A percentile compares a stretch with the other conserved stretches of the same genome.
phyloP scores from a whole-genome alignment of 2,797 vertebrate species.

The Leptodactylus fallax region DNA sequence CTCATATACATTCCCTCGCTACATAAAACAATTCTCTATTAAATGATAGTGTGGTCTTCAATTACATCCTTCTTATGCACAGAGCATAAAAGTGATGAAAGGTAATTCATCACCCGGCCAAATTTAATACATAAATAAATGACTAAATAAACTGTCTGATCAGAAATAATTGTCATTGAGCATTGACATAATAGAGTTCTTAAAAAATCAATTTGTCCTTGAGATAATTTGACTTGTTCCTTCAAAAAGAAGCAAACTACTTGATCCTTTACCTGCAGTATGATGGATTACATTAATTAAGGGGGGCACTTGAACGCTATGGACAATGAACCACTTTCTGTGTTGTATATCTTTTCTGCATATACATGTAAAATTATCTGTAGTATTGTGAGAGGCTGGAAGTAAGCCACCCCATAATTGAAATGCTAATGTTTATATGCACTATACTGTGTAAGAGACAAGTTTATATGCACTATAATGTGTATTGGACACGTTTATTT shows the following conservation, averaged over 20 bases:
- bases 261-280: constrained; percentile 18
- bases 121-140: constrained; percentile 23
- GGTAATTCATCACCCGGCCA: constrained; percentile 17
- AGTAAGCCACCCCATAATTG: not conserved
- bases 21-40: not conserved
- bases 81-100: not conserved
- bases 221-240: constrained; percentile 14
- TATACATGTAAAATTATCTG: not conserved
- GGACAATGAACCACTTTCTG: not conserved
- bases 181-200: constrained; percentile 24
- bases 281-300: constrained; percentile 16
- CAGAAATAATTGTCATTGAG: constrained; percentile 30
- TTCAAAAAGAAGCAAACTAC: constrained; percentile 6
- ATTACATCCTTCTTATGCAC: not conserved
- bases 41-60: not conserved
- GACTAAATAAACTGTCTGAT: constrained; percentile 24
- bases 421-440: not conserved
- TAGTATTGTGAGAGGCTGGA: not conserved
- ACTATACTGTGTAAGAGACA: too few relatives aligned
- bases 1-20: not conserved
- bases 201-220: constrained; percentile 29
- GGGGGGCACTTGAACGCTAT: not conserved
- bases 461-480: too few relatives aligned
- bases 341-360: not conserved
- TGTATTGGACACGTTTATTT: too few relatives aligned